A percentile compares a stretch with the other conserved stretches of the same genome.
Conservation (phyloP, 2,888 invertebrate species). For the Apotomis betuletana region DNA sequence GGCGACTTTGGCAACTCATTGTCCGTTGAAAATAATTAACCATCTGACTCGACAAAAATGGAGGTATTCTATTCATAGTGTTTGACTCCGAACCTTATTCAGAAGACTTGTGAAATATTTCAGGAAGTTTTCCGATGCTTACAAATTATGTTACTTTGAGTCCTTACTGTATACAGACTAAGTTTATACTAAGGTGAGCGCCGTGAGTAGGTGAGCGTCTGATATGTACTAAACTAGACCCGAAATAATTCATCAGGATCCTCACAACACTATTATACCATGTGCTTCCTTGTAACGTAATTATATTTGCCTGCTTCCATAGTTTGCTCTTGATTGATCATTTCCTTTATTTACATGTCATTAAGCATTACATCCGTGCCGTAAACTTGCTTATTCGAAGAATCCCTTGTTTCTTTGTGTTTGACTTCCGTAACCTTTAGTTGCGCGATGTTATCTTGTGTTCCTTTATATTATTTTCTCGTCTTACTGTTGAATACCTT, state of each 20-base stretch:
- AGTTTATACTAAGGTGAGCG: constrained; percentile 8
- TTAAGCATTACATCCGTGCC: constrained; percentile 4
- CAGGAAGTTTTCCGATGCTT: constrained; percentile 3
- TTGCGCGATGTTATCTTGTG: constrained; percentile 18
- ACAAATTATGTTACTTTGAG: background rate
- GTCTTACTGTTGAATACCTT: constrained; percentile 13
- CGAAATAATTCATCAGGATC: constrained; percentile 57
- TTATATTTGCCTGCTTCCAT: background rate
- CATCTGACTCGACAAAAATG: constrained; percentile 75
- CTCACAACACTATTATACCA: constrained; percentile 63
- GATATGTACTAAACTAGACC: constrained; percentile 41
- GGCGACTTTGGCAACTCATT: constrained; percentile 69
- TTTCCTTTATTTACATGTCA: background rate
- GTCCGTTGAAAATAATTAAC: constrained; percentile 78
- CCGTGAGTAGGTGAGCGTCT: background rate
- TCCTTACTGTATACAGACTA: background rate
- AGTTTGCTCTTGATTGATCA: constrained; percentile 3
- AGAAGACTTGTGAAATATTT: constrained; percentile 15
- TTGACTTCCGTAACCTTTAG: constrained; percentile 15
- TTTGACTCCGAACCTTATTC: constrained; percentile 50
- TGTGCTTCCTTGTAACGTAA: constrained; percentile 56
- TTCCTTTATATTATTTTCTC: constrained; percentile 21
- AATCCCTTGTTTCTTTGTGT: background rate
- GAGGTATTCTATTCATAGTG: constrained; percentile 53
- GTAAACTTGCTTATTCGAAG: too few species aligned